Conservation (phyloP, 2,113 vertebrate genomes). For the Tringa solitaria region DNA sequence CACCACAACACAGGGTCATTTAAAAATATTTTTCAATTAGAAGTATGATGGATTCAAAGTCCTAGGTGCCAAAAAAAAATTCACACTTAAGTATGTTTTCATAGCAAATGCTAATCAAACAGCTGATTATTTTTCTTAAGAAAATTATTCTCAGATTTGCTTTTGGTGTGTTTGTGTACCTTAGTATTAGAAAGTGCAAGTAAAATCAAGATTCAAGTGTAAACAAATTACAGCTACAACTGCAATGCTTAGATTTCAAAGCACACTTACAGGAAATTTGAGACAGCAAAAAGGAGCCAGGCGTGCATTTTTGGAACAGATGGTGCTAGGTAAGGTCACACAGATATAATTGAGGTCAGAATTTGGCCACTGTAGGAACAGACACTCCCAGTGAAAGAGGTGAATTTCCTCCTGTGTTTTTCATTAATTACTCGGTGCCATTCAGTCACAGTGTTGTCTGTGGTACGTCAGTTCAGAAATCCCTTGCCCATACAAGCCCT, state of each 20-base stretch:
- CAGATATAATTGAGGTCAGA: slow-evolving; percentile 42
- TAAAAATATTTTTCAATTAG: neutral
- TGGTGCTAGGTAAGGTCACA: slow-evolving; percentile 34
- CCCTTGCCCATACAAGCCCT: neutral
- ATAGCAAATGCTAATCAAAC: slow-evolving; percentile 49
- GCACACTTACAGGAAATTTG: neutral
- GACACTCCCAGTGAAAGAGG: neutral
- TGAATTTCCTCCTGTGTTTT: slow-evolving; percentile 23
- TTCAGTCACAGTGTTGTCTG: neutral
- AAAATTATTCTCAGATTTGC: slow-evolving; percentile 38
- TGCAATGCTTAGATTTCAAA: slow-evolving; percentile 63
- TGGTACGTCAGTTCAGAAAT: neutral
- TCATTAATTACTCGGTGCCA: slow-evolving; percentile 47
- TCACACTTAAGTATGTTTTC: neutral
- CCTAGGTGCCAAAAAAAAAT: neutral
- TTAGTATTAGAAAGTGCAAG: slow-evolving; percentile 29
- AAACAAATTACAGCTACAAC: slow-evolving; percentile 50
- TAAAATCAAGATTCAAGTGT: slow-evolving; percentile 58
- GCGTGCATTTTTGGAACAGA: slow-evolving; percentile 27
- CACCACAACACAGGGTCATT: neutral
- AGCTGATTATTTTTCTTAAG: slow-evolving; percentile 44
- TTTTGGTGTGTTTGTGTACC: neutral
- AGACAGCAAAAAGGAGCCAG: neutral
- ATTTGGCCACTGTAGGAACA: slow-evolving; percentile 14
- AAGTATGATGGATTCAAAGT: neutral